Percentiles rank a stretch among this genome's conserved stretches.
phyloP scores from a whole-genome alignment of 2,888 invertebrate genomes.

The Drosophila mulleri region DNA sequence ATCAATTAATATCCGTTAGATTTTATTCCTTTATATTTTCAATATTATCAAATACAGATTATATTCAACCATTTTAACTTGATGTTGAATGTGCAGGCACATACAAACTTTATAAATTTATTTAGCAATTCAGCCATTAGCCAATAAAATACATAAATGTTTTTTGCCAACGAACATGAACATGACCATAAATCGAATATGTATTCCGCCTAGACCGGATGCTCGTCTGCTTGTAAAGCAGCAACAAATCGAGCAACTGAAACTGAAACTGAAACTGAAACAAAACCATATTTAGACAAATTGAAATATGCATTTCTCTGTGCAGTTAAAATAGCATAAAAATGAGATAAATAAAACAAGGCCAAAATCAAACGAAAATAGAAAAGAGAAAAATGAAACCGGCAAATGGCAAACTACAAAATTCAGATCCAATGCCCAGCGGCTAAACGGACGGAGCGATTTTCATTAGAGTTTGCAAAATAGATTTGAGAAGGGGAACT shows the following conservation, averaged over 20 bases:
- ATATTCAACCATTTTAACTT: background rate
- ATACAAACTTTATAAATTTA: constrained; percentile 3
- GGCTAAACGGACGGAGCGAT: constrained; percentile 45
- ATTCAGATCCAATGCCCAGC: constrained; percentile 38
- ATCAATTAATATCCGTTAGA: background rate
- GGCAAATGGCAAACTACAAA: constrained; percentile 5
- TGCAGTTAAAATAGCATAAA: background rate
- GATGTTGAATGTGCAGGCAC: background rate
- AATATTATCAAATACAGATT: background rate
- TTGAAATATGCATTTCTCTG: constrained; percentile 34
- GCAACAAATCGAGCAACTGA: constrained; percentile 20
- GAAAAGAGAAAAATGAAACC: background rate
- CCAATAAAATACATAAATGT: constrained; percentile 3
- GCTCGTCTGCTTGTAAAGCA: constrained; percentile 7
- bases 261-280: constrained; percentile 29
- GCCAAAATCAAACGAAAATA: constrained; percentile 1
- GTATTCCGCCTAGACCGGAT: constrained; percentile 17
- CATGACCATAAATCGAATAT: constrained; percentile 22
- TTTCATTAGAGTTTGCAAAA: constrained; percentile 49
- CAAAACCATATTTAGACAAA: constrained; percentile 51
- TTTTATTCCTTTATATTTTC: background rate
- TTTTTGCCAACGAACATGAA: constrained; percentile 2
- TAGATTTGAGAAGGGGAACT: background rate
- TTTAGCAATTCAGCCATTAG: background rate
- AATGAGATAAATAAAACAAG: constrained; percentile 15